These are phyloP conservation scores for Drusus annulatus DNA, from an alignment of 1,140 invertebrate genomes.

Conservation along the genomic window DNA sequence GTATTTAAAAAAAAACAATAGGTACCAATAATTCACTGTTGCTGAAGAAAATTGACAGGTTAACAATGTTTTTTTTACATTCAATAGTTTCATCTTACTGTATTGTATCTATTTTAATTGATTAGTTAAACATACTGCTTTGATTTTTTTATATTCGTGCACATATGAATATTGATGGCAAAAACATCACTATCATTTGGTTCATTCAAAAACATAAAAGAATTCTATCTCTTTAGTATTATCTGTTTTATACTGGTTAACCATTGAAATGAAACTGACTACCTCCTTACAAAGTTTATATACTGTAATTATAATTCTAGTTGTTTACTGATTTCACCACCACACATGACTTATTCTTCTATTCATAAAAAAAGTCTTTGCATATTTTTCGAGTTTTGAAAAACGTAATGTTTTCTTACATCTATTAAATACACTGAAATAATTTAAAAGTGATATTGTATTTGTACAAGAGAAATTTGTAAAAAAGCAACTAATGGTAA, in stretches of 20 bases:
- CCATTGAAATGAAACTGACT: too few species aligned
- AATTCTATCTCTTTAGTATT: too few species aligned
- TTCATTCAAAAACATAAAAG: background rate
- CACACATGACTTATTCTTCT: background rate
- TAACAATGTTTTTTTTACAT: too few species aligned
- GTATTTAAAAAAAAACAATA: too few species aligned
- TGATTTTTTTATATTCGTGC: too few species aligned
- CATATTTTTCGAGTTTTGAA: slow-evolving; percentile 11
- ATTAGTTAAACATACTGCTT: too few species aligned
- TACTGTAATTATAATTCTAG: background rate
- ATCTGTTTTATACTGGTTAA: background rate
- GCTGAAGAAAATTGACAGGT: too few species aligned
- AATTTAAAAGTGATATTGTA: slow-evolving; percentile 42
- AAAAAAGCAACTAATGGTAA: slow-evolving; percentile 50
- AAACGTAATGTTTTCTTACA: slow-evolving; percentile 32
- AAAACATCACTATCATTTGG: background rate
- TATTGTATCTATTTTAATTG: too few species aligned
- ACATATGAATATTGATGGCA: too few species aligned
- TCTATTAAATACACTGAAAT: slow-evolving; percentile 33
- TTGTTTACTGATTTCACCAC: background rate
- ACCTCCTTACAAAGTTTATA: too few species aligned
- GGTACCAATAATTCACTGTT: too few species aligned
- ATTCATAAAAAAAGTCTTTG: slow-evolving; percentile 1
- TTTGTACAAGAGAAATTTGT: slow-evolving; percentile 48
- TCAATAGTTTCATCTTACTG: too few species aligned